Evolutionary conservation across 1,140 invertebrate species (phyloP), one percentile per base, ranked within the genome.

Genomic region (Gryllus bimaculatus): DNA sequence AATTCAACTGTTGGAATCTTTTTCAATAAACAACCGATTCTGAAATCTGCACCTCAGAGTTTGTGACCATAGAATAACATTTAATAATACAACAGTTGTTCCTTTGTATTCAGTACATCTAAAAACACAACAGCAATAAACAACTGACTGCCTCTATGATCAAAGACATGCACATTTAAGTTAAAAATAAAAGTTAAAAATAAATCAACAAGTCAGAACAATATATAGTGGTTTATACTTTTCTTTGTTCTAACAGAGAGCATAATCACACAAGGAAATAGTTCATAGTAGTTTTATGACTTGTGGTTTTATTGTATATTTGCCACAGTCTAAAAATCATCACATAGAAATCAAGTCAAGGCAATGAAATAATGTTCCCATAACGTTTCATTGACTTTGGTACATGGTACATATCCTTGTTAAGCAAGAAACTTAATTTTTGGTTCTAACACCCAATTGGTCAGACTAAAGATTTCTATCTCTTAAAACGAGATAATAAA

Each of bases 61-160:
- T 79, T 79, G 78, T 79, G 78, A 79, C 78, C 78, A 79, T 79
- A 79, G 74, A 79, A 73, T 79, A 79, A 79, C 78, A 79, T 79
- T 79, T 79, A 79, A 79, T 74, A 75, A 78, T 20, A 47, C 78
- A 79, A 79, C 78, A 79, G 74, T 48, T 79, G 78, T 79, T 47
- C 21, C 39, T 77, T 77, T 48, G 76, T 66, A 78, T 13, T 39
- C 48, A 73, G 78, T 74, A 26, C 74, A 74, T 75, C 54, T 47
- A 66, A 26, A n/a, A 48, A 73, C 15, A 18, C 21, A 26, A 47
- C 39, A 79, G 48, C 73, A 75, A 49, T 66, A 75, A 75, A 47
- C 48, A 20, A 12, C 7, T 12, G 47, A 79, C 8, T 73, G 47
- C 18, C 47, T 74, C 78, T 48, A 73, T 47, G 12, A 48, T 75